Conservation (phyloP, 23 tunicate genomes). For the Halocynthia roretzi region DNA sequence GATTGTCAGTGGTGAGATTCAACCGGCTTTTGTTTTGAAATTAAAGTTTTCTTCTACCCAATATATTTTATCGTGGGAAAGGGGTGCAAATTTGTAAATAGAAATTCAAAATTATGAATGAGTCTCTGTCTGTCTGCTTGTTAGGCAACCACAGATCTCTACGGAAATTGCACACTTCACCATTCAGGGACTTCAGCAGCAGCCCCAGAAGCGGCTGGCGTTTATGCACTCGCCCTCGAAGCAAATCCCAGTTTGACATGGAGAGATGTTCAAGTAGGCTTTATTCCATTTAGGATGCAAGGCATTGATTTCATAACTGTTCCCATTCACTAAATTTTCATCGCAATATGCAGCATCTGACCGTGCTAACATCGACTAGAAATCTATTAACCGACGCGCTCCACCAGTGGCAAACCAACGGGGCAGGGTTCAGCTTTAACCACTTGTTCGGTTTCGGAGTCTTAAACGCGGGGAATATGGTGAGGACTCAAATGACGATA, state of each 20-base stretch:
- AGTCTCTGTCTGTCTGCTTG: background rate
- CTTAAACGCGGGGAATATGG: conserved; percentile 81
- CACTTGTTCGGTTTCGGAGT: conserved; percentile 97
- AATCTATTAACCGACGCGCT: conserved; percentile 67
- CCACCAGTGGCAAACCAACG: conserved; percentile 86
- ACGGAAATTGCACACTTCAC: conserved; percentile 92
- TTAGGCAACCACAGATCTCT: conserved; percentile 98
- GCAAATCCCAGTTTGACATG: conserved; percentile 93
- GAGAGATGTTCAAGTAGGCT: conserved; percentile 90
- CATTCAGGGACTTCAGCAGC: conserved; percentile 99
- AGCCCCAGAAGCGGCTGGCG: conserved; percentile 99
- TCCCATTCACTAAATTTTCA: background rate
- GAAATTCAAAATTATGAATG: no score
- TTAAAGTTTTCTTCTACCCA: no score
- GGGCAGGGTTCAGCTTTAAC: conserved; percentile 87
- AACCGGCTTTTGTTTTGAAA: no score
- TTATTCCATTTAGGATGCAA: background rate
- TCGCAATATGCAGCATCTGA: conserved; percentile 57
- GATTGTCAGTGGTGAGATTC: no score
- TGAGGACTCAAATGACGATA: conserved; percentile 3
- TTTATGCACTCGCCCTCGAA: conserved; percentile 94
- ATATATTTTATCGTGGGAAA: no score
- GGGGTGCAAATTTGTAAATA: no score
- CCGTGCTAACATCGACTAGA: conserved; percentile 84
- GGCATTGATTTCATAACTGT: background rate